Evolutionary conservation across 2,888 invertebrate genomes (phyloP).

Genomic region (Cacoxenus indagator): DNA sequence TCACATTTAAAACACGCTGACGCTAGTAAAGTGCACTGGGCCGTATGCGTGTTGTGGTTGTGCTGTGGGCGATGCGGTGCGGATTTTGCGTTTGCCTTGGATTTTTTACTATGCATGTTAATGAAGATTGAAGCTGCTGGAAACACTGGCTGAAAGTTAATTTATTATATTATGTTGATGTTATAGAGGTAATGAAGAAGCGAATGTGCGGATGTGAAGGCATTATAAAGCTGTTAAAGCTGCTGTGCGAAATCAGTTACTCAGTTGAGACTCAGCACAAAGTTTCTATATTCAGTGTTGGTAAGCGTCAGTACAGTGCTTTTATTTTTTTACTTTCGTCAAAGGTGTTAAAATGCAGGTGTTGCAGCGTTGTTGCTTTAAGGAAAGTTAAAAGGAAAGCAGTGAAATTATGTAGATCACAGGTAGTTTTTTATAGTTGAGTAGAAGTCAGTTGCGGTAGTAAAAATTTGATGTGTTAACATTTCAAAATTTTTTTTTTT

Average conservation of each 20-base stretch:
- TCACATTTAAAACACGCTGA: background rate
- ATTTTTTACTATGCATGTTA: slow-evolving; percentile 40
- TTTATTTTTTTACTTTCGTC: slow-evolving; percentile 18
- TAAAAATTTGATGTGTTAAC: no score
- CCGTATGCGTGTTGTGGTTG: slow-evolving; percentile 36
- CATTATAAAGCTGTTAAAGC: slow-evolving; percentile 41
- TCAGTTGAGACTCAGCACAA: slow-evolving; percentile 16
- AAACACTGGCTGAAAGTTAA: slow-evolving; percentile 39
- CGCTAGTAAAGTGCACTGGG: slow-evolving; percentile 37
- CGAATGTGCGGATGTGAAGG: slow-evolving; percentile 30
- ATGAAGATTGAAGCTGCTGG: slow-evolving; percentile 58
- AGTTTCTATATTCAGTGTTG: background rate
- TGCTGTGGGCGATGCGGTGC: no score
- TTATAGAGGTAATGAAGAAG: background rate
- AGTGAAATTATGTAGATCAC: no score
- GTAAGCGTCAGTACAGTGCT: background rate
- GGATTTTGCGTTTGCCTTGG: background rate
- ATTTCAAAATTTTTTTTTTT: no score
- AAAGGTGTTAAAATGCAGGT: slow-evolving; percentile 1
- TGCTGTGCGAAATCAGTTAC: slow-evolving; percentile 30
- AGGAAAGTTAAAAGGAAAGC: no score
- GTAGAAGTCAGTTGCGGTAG: no score
- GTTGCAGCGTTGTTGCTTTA: background rate
- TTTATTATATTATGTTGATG: slow-evolving; percentile 47
- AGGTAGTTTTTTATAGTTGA: no score